These are phyloP conservation scores for Scolopax bukidnonensis DNA, from an alignment of 2,797 vertebrate genomes.

Conservation along the genomic window DNA sequence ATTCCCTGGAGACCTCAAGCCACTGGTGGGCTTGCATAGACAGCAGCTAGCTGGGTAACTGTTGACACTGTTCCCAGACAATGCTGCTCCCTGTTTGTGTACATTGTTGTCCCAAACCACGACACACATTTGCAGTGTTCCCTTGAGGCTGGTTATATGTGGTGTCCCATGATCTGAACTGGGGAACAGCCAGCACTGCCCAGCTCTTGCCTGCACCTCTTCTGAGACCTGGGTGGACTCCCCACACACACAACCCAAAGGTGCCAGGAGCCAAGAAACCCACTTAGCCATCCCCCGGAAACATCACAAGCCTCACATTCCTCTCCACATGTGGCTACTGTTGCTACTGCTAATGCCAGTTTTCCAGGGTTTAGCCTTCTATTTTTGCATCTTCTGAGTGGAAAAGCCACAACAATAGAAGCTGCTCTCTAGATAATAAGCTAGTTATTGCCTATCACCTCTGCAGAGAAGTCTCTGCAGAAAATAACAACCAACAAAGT, in stretches of 20 bases:
- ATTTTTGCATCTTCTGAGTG: background rate
- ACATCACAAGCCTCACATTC: background rate
- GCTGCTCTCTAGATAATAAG: background rate
- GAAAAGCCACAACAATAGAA: background rate
- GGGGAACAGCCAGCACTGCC: too few relatives aligned
- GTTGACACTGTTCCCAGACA: accelerated
- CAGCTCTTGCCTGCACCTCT: background rate
- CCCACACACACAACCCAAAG: background rate
- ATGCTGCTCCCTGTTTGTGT: background rate
- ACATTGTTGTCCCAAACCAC: background rate
- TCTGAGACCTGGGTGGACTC: background rate
- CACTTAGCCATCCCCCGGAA: accelerated
- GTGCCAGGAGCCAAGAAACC: background rate
- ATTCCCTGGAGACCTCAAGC: background rate
- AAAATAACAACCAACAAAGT: background rate
- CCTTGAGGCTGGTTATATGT: background rate
- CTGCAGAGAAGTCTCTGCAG: background rate
- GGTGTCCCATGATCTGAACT: background rate
- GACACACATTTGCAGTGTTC: background rate
- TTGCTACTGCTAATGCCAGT: background rate
- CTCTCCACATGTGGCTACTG: background rate
- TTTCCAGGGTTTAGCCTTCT: background rate
- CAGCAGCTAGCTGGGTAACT: background rate
- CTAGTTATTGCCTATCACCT: background rate
- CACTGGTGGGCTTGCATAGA: background rate